Evolutionary conservation across 2,113 vertebrate species (phyloP).

Genomic region (Phrynosoma platyrhinos): DNA sequence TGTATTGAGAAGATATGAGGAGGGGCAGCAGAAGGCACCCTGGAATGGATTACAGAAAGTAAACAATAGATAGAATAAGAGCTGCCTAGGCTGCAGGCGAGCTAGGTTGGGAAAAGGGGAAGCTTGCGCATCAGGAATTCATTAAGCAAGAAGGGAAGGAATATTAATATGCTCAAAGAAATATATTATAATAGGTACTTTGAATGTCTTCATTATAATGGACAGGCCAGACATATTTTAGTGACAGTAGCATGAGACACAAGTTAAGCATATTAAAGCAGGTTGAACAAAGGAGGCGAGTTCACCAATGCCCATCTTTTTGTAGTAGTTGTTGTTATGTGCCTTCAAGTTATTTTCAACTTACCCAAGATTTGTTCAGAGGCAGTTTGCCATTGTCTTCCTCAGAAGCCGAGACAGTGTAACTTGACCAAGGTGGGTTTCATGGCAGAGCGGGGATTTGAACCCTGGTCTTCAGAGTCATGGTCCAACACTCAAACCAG

Average conservation of each 20-base stretch:
- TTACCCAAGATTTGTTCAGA: no score
- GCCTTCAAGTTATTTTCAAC: no score
- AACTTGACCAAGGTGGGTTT: no score
- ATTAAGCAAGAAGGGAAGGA: slow-evolving; percentile 56
- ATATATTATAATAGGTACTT: slow-evolving; percentile 62
- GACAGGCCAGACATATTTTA: slow-evolving; percentile 55
- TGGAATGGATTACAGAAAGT: slow-evolving; percentile 37
- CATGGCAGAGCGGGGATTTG: no score
- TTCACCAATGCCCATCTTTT: not conserved
- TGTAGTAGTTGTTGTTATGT: no score
- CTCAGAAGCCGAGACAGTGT: no score
- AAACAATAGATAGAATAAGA: slow-evolving; percentile 36
- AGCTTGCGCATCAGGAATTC: slow-evolving; percentile 46
- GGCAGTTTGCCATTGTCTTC: no score
- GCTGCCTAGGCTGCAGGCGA: slow-evolving; percentile 29
- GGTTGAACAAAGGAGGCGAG: not conserved
- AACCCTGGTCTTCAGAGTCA: no score
- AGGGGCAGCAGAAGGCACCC: slow-evolving; percentile 14
- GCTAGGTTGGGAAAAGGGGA: slow-evolving; percentile 36
- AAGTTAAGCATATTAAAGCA: not conserved
- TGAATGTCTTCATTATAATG: slow-evolving; percentile 56
- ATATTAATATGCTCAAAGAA: slow-evolving; percentile 59
- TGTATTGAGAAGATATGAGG: slow-evolving; percentile 40
- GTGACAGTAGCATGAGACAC: not conserved
- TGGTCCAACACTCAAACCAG: no score